A percentile compares a stretch with the other conserved stretches of the same genome.
These are phyloP conservation scores for Lagria hirta DNA, from an alignment of 2,888 invertebrate species.

Conservation along the genomic window DNA sequence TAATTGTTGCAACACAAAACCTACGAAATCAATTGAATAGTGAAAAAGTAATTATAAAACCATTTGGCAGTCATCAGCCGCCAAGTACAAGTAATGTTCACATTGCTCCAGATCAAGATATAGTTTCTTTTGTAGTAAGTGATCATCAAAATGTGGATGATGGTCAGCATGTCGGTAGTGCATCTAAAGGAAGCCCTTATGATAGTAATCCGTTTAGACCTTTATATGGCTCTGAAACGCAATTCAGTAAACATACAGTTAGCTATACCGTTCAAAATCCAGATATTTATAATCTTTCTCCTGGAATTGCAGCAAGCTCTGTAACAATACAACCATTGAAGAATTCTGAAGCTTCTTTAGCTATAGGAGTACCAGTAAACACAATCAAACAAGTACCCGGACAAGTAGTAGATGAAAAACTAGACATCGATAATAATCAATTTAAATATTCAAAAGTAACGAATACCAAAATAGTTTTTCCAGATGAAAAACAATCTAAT, in stretches of 20 bases:
- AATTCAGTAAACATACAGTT: constrained; percentile 26
- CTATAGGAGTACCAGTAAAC: constrained; percentile 50
- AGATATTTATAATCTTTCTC: constrained; percentile 20
- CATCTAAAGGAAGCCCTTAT: constrained; percentile 57
- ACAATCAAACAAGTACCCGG: constrained; percentile 48
- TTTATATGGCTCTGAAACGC: constrained; percentile 37
- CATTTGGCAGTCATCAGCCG: constrained; percentile 41
- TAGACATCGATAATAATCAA: constrained; percentile 40
- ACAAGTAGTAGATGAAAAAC: constrained; percentile 51
- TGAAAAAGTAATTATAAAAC: constrained; percentile 48
- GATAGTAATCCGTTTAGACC: constrained; percentile 50
- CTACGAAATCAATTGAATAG: constrained; percentile 50
- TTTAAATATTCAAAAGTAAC: constrained; percentile 41
- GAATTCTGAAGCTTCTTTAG: constrained; percentile 51
- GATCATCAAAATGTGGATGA: constrained; percentile 62
- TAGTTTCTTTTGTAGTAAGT: constrained; percentile 65
- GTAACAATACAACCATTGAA: constrained; percentile 50
- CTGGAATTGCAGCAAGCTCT: constrained; percentile 41
- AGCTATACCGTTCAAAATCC: constrained; percentile 30
- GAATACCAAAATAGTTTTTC: constrained; percentile 49
- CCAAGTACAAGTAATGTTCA: constrained; percentile 66
- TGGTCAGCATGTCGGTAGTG: constrained; percentile 51
- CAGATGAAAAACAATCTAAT: constrained; percentile 39
- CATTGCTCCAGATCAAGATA: constrained; percentile 65
- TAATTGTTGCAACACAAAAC: constrained; percentile 51